Base-by-base conservation (phyloP, 2,113 vertebrate species). In the Arothron firmamentum region DNA sequence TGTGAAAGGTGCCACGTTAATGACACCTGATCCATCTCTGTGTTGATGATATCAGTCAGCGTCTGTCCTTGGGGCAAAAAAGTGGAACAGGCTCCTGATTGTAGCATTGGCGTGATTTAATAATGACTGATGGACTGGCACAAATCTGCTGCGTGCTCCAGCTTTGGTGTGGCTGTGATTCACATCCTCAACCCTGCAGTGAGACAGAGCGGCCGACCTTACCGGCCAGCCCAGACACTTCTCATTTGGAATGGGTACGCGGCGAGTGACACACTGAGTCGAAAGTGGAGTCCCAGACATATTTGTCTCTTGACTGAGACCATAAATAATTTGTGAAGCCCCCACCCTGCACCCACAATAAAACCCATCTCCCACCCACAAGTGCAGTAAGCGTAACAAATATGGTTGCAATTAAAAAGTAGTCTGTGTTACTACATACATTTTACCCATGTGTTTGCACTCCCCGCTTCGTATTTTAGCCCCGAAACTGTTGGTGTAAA, bases 321-420 rank as follows among this genome's bases (percentile, higher is more conserved):
- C 34, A 4, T 52, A 53, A 31, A 52, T 67, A 56, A 74, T 75
- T 62, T 70, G 75, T 65, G 43, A 70, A 79, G 54, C 47, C 60
- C 49, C n/a, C 28, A 5, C 68, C 52, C 67, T 59, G 34, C 62
- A 60, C 52, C 56, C 59, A 28, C 59, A 23, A 28, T 60, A 23
- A 71, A 67, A 75, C 69, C 48, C 47, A 25, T 59, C 62, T 67
- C 62, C 56, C 72, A 52, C 59, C 62, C 70, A 67, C 70, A 47
- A 47, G 41, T 20, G 67, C 34, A 60, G 63, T 18, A 34, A 59
- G 48, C 67, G 60, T 28, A 75, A n/a, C 45, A 47, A 78, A 74
- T 75, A 62, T 78, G 74, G 67, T 10, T 56, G 56, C 65, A 79
- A 78, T 86, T 83, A 82, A 80, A 84, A 17, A 18, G 2, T 38